A percentile compares a stretch with the other conserved stretches of the same genome.
These are phyloP conservation scores for Melinaea marsaeus DNA, from an alignment of 2,888 invertebrate genomes.

Conservation along the genomic window DNA sequence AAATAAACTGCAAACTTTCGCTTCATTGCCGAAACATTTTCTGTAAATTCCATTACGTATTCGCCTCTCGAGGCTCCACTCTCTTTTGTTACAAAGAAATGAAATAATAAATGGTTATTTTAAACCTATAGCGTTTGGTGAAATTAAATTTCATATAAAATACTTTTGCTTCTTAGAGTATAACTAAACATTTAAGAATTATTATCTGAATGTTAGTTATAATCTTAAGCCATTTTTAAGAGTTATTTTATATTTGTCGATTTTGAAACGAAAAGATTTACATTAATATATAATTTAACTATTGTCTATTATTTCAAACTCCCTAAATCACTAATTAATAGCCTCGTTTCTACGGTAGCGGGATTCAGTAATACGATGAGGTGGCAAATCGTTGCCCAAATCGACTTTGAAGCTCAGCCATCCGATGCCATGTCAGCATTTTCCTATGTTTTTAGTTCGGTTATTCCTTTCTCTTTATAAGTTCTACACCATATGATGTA, in stretches of 20 bases:
- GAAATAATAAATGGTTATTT: slow-evolving; percentile 21
- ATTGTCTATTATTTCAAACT: too few species aligned
- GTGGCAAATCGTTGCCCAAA: slow-evolving; percentile 24
- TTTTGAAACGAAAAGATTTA: too few species aligned
- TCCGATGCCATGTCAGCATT: slow-evolving; percentile 22
- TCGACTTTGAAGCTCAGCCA: slow-evolving; percentile 27
- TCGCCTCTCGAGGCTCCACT: slow-evolving; percentile 11
- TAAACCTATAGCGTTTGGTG: not conserved
- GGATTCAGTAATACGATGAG: slow-evolving; percentile 27
- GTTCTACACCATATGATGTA: too few species aligned
- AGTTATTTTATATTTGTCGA: too few species aligned
- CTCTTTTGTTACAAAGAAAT: slow-evolving; percentile 21
- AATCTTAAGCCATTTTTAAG: too few species aligned
- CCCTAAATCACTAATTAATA: slow-evolving; percentile 18
- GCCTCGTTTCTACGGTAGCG: slow-evolving; percentile 22
- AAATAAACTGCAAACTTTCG: slow-evolving; percentile 21
- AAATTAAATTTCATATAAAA: not conserved
- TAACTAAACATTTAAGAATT: too few species aligned
- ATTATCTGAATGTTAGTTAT: too few species aligned
- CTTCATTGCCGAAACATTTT: slow-evolving; percentile 25
- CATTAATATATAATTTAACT: too few species aligned
- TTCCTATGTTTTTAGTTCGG: slow-evolving; percentile 8
- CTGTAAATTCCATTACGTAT: slow-evolving; percentile 16
- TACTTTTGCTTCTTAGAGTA: not conserved
- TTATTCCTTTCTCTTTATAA: too few species aligned